Conservation (phyloP, 2,888 invertebrate species). For the Drosophila quinaria region DNA sequence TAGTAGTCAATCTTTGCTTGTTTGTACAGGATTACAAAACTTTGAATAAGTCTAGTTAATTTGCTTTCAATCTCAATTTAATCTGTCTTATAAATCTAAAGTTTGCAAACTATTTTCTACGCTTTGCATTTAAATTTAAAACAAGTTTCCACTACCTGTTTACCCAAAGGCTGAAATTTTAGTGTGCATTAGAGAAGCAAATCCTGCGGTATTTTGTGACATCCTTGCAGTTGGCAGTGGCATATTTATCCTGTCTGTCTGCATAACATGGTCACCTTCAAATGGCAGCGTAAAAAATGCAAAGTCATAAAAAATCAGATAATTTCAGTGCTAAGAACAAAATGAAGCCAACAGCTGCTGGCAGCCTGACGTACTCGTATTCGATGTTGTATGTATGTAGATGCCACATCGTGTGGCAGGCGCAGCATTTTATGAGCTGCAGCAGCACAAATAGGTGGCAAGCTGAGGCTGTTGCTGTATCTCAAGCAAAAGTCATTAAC, state of each 20-base stretch:
- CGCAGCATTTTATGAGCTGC: conserved; percentile 60
- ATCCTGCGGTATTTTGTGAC: conserved; percentile 3
- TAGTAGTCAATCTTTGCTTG: neutral
- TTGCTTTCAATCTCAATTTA: neutral
- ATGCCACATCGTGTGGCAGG: conserved; percentile 21
- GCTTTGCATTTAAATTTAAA: neutral
- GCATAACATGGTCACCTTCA: conserved; percentile 17
- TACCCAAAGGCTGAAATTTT: conserved; percentile 10
- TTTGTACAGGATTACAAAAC: neutral
- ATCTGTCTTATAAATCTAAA: neutral
- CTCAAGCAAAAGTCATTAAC: conserved; percentile 54
- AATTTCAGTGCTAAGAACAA: conserved; percentile 20
- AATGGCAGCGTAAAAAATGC: conserved; percentile 25
- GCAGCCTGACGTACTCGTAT: neutral
- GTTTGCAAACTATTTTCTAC: neutral
- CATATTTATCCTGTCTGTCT: conserved; percentile 1
- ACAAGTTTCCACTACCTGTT: conserved; percentile 4
- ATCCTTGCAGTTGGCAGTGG: conserved; percentile 9
- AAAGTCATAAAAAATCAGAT: conserved; percentile 33
- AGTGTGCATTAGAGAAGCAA: conserved; percentile 1
- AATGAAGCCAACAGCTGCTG: conserved; percentile 5
- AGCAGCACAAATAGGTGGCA: conserved; percentile 31
- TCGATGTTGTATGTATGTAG: neutral
- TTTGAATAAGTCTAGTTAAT: neutral
- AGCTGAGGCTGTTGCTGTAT: conserved; percentile 17